Percentiles rank a stretch among this genome's conserved stretches.
Evolutionary conservation across 2,797 vertebrate species (phyloP).

Genomic region (Lepilemur ruficaudatus): DNA sequence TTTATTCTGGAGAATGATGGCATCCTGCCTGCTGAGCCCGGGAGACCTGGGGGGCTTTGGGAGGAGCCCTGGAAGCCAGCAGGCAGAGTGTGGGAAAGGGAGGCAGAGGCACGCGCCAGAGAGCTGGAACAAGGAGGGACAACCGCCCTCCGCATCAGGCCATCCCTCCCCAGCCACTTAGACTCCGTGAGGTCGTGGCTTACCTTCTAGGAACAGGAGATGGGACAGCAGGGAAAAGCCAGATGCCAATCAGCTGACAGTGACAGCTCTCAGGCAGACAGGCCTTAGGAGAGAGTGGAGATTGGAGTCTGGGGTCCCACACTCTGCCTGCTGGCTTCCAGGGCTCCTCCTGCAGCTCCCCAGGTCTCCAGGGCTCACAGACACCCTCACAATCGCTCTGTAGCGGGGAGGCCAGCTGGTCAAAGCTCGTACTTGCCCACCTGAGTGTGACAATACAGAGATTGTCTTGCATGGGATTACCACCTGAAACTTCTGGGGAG

Average conservation of each 20-base stretch:
- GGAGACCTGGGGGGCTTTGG: constrained; percentile 88
- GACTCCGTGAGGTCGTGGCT: background rate
- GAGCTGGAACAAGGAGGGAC: constrained; percentile 88
- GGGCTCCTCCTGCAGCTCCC: too few species aligned
- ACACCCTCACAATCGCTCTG: background rate
- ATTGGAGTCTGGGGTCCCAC: background rate
- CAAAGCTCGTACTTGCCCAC: background rate
- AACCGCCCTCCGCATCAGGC: constrained; percentile 85
- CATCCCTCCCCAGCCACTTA: background rate
- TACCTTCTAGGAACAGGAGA: background rate
- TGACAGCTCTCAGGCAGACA: background rate
- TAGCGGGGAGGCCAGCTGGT: background rate
- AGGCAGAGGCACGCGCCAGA: constrained; percentile 90
- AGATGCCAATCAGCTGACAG: background rate
- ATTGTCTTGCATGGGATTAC: background rate
- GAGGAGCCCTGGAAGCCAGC: constrained; percentile 86
- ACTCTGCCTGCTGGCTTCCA: too few species aligned
- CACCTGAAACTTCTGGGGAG: background rate
- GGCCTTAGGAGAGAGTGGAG: background rate
- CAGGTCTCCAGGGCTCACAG: background rate
- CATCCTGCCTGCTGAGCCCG: constrained; percentile 88
- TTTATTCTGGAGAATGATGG: constrained; percentile 91
- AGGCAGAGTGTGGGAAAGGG: constrained; percentile 93
- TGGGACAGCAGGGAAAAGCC: background rate
- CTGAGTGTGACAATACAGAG: background rate